Evolutionary conservation across 2,797 vertebrate genomes (phyloP).

Genomic region (Enteromius afrohamiltoni): DNA sequence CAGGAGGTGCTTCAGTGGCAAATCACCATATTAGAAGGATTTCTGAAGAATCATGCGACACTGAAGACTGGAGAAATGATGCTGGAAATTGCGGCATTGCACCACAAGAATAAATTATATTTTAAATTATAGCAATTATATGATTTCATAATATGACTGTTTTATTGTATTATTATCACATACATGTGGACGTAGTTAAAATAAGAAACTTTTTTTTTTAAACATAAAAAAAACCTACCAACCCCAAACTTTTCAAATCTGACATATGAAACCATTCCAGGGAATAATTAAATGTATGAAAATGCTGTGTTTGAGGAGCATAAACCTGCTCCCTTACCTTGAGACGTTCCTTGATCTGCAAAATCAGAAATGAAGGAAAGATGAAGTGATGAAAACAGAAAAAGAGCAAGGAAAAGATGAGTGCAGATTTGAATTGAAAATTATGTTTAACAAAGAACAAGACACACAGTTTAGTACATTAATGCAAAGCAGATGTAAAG

Average conservation of each 20-base stretch:
- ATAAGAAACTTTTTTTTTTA: not conserved
- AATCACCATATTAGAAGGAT: not conserved
- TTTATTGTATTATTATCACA: not conserved
- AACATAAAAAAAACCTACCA: not conserved
- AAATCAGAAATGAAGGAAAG: slow-evolving; percentile 47
- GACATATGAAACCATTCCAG: not conserved
- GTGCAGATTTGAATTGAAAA: not conserved
- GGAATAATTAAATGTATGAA: slow-evolving; percentile 24
- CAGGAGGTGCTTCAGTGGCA: too few relatives aligned
- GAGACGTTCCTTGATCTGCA: slow-evolving; percentile 81
- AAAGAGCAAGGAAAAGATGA: slow-evolving; percentile 43
- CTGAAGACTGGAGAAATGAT: not conserved
- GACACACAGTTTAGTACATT: not conserved
- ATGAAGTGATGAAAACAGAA: slow-evolving; percentile 34
- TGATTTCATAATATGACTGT: not conserved
- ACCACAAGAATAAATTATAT: not conserved
- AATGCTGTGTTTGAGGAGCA: slow-evolving; percentile 8
- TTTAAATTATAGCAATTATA: not conserved
- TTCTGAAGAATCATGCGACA: not conserved
- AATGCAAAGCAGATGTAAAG: slow-evolving; percentile 9
- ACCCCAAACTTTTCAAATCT: not conserved
- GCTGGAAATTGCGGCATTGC: not conserved
- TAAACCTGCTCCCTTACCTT: slow-evolving; percentile 72
- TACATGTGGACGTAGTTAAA: not conserved
- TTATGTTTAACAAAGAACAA: slow-evolving; percentile 3